Percentiles rank a stretch among this genome's conserved stretches.
Evolutionary conservation across 2,797 vertebrate genomes (phyloP).

Genomic region (Gorsachius magnificus): DNA sequence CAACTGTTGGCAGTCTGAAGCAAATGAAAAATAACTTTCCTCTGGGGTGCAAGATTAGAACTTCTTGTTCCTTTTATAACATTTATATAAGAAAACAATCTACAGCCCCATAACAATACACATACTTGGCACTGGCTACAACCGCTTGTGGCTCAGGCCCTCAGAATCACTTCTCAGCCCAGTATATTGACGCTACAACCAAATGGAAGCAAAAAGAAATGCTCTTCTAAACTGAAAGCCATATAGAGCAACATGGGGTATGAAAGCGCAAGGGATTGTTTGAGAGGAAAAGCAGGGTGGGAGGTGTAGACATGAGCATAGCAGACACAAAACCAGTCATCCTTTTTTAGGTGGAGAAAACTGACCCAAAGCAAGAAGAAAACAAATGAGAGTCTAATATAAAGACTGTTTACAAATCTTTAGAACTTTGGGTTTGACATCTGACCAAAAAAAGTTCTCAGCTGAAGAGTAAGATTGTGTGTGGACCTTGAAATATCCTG

Average conservation of each 20-base stretch:
- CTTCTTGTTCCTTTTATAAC: constrained; percentile 28
- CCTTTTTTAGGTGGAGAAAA: neutral
- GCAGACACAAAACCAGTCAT: neutral
- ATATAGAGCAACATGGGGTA: neutral
- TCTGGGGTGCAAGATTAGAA: constrained; percentile 39
- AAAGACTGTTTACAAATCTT: neutral
- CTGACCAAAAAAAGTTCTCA: neutral
- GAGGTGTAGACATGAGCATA: neutral
- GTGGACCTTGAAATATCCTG: neutral
- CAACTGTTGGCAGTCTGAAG: neutral
- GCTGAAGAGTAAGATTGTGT: neutral
- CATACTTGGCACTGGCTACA: neutral
- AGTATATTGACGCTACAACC: neutral
- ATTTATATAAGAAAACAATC: constrained; percentile 20
- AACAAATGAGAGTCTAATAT: neutral
- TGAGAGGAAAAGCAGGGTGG: neutral
- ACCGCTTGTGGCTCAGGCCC: neutral
- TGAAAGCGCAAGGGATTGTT: neutral
- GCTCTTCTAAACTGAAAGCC: neutral
- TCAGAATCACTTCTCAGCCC: neutral
- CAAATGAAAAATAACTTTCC: neutral
- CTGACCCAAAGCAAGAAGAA: neutral
- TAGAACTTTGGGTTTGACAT: neutral
- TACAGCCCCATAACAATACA: neutral
- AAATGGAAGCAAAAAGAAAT: neutral